These are phyloP conservation scores for Oryzias curvinotus DNA, from an alignment of 2,113 vertebrate genomes.

Conservation along the genomic window DNA sequence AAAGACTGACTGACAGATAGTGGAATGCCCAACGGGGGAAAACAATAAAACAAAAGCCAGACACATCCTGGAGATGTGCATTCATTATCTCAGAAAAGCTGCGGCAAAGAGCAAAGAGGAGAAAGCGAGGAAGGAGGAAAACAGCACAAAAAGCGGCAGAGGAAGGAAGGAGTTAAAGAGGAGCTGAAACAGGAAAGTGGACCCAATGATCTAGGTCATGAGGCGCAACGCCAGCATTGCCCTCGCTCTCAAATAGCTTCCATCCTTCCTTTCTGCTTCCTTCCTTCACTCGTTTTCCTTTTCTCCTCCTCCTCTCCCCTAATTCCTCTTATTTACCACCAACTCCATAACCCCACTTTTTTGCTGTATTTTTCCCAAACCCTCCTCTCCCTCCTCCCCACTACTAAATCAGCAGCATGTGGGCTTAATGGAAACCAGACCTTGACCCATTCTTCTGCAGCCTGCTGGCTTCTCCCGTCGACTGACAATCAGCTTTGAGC, in stretches of 20 bases:
- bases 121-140: slow-evolving; percentile 21
- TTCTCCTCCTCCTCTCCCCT: slow-evolving; percentile 41
- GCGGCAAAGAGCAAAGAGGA: slow-evolving; percentile 22
- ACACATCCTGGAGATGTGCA: slow-evolving; percentile 24
- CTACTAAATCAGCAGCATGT: slow-evolving; percentile 74
- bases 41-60: slow-evolving; percentile 2
- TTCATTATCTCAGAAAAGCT: slow-evolving; percentile 17
- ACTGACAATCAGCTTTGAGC: slow-evolving; percentile 20
- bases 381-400: slow-evolving; percentile 11
- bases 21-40: neutral
- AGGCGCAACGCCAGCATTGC: slow-evolving; percentile 70
- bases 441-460: slow-evolving; percentile 40
- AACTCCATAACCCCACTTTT: slow-evolving; percentile 17
- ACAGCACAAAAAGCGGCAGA: neutral
- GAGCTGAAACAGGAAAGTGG: slow-evolving; percentile 29
- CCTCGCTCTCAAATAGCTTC: slow-evolving; percentile 38
- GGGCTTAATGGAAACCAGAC: slow-evolving; percentile 73
- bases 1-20: neutral
- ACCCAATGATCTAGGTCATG: slow-evolving; percentile 69
- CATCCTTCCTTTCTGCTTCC: slow-evolving; percentile 16
- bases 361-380: slow-evolving; percentile 14
- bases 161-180: too few relatives aligned
- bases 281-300: slow-evolving; percentile 29
- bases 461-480: slow-evolving; percentile 33
- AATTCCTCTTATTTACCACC: slow-evolving; percentile 2